A percentile compares a stretch with the other conserved stretches of the same genome.
Evolutionary conservation across 2,888 invertebrate species (phyloP).

Genomic region (Synanthedon andrenaeformis): DNA sequence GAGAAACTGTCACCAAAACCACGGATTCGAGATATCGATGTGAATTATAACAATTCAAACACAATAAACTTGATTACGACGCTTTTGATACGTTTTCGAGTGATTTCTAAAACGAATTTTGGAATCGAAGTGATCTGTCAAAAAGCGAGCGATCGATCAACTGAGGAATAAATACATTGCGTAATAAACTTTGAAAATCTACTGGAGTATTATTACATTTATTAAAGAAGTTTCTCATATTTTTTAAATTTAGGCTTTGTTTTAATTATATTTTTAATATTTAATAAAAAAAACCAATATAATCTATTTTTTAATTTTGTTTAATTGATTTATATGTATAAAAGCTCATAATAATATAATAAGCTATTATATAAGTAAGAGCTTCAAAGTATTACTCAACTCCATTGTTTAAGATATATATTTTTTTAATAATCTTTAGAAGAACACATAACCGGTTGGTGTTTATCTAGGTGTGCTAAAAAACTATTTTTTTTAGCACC

Average conservation of each 20-base stretch:
- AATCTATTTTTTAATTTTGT: too few species aligned
- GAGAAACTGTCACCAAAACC: background rate
- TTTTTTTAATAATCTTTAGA: too few species aligned
- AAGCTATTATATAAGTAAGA: too few species aligned
- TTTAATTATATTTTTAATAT: too few species aligned
- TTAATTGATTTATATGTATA: too few species aligned
- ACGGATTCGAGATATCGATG: background rate
- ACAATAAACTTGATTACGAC: slow-evolving; percentile 51
- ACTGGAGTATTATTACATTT: background rate
- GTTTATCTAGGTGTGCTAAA: too few species aligned
- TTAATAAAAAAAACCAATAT: too few species aligned
- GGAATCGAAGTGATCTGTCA: slow-evolving; percentile 42
- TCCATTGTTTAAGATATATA: too few species aligned
- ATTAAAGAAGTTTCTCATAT: background rate
- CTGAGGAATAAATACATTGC: background rate
- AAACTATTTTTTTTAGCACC: too few species aligned
- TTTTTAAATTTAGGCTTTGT: background rate
- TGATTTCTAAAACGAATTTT: slow-evolving; percentile 31
- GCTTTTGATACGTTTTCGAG: slow-evolving; percentile 32
- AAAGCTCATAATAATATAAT: too few species aligned
- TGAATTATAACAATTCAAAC: slow-evolving; percentile 22
- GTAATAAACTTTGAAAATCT: background rate
- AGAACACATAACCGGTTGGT: too few species aligned
- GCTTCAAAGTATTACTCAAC: too few species aligned
- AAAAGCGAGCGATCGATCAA: slow-evolving; percentile 42